phyloP scores from a whole-genome alignment of 2,113 vertebrate genomes.

The Anarhynchus alexandrinus region DNA sequence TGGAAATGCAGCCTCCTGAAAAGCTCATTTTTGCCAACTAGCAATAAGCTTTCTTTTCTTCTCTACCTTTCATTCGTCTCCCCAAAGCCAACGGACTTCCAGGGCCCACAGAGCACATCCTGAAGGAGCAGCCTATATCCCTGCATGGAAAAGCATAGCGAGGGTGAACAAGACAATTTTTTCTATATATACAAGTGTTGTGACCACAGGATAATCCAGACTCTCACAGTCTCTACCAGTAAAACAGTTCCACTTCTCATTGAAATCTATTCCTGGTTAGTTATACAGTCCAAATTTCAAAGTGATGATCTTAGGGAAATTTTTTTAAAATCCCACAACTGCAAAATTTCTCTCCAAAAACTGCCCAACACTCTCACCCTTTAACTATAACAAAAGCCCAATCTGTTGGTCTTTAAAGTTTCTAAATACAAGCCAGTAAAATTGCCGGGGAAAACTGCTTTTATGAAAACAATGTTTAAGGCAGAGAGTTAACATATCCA shows the following conservation, averaged over 20 bases:
- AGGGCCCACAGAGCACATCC: background rate
- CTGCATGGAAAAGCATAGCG: background rate
- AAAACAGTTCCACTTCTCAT: background rate
- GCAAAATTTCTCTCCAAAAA: background rate
- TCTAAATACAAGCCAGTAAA: background rate
- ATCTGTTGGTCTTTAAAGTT: background rate
- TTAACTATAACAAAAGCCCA: background rate
- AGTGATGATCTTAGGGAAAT: too few species aligned
- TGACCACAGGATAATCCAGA: background rate
- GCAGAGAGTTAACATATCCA: background rate
- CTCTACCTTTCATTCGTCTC: background rate
- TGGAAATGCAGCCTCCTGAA: background rate
- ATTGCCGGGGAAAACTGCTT: background rate
- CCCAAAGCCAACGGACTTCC: background rate
- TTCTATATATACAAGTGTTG: background rate
- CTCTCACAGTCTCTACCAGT: background rate
- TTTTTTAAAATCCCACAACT: background rate
- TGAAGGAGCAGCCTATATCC: background rate
- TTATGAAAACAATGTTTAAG: background rate
- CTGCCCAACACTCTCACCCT: background rate
- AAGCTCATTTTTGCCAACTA: background rate
- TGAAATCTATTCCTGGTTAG: background rate
- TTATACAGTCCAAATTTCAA: background rate
- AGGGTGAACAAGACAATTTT: background rate
- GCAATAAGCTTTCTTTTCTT: background rate